Evolutionary conservation across 2,888 invertebrate genomes (phyloP).

Genomic region (Athalia rosae): DNA sequence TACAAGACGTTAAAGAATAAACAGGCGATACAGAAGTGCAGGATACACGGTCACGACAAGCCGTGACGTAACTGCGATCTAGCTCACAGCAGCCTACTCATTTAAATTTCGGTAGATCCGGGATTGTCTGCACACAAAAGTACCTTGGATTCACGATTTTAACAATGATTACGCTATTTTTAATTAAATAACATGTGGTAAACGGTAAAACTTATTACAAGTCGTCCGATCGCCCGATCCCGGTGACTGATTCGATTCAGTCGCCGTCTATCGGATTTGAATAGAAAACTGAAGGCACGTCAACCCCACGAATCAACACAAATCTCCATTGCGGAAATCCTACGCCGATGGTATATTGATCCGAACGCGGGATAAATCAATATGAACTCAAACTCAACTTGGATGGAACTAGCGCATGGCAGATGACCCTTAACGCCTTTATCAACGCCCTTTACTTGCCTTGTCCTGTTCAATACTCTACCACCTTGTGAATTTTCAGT

Average conservation of each 20-base stretch:
- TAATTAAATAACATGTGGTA: conserved; percentile 67
- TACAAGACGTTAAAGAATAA: conserved; percentile 38
- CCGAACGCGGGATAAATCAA: conserved; percentile 26
- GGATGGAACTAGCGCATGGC: conserved; percentile 40
- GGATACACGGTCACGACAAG: conserved; percentile 39
- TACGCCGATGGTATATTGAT: conserved; percentile 1
- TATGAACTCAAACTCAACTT: conserved; percentile 30
- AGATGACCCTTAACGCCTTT: conserved; percentile 15
- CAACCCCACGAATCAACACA: conserved; percentile 24
- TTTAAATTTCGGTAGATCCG: conserved; percentile 25
- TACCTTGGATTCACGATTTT: conserved; percentile 17
- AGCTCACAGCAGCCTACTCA: conserved; percentile 26
- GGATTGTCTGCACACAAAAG: conserved; percentile 26
- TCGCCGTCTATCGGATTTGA: conserved; percentile 50
- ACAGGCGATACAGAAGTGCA: conserved; percentile 41
- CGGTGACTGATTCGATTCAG: conserved; percentile 58
- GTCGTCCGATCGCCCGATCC: conserved; percentile 66
- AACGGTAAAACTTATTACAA: conserved; percentile 61
- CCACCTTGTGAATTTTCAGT: not conserved
- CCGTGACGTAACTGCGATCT: conserved; percentile 48
- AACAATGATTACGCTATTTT: conserved; percentile 48
- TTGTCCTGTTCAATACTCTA: conserved; percentile 3
- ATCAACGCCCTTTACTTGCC: not conserved
- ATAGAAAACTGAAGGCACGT: conserved; percentile 29
- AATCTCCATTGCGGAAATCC: not conserved